Evolutionary conservation across 2,888 invertebrate genomes (phyloP), one percentile per base, ranked within the genome.

Genomic region (Metopia argyrocephala): DNA sequence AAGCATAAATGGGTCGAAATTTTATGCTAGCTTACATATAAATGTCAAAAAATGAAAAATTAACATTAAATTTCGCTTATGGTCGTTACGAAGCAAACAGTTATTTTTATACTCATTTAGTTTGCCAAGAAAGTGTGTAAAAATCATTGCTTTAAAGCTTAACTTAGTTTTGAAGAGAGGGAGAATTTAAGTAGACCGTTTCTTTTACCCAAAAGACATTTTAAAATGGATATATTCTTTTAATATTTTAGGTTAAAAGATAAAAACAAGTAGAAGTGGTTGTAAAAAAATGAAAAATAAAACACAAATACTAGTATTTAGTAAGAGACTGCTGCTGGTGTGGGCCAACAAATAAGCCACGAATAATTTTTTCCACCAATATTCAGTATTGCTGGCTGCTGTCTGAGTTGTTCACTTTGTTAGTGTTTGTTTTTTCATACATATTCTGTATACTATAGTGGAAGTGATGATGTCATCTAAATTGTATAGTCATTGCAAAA

Each of bases 401-500:
- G 23, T 45, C 12, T 12, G 25, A 25, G 45, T 25, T 5, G 7
- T n/a, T n/a, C n/a, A 28, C 28, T 27, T 28, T 12, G 15, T 0
- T 28, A 23, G 20, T 52, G 12, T 12, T 18, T 20, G 2, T 2
- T 15, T 23, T n/a, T 25, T 46, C 7, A 7, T 56, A 46, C 27
- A 57, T 27, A 70, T 50, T 68, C 23, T 5, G 21, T 28, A 9
- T 38, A 12, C 12, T 38, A 12, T 38, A 3, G 3, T 25, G 15
- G 6, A 76, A 62, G 5, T 81, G 81, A 78, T 81, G 81, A 81
- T 81, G 81, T 81, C 81, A 81, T 81, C 70, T 66, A 52, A 81
- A 62, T 38, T 18, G 57, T 57, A 62, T 52, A 75, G 54, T 59
- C 68, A 64, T 64, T 64, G 23, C 25, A 52, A 48, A 6, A 38